Conservation (phyloP, 2,113 vertebrate genomes). For the Ammodytes dubius region DNA sequence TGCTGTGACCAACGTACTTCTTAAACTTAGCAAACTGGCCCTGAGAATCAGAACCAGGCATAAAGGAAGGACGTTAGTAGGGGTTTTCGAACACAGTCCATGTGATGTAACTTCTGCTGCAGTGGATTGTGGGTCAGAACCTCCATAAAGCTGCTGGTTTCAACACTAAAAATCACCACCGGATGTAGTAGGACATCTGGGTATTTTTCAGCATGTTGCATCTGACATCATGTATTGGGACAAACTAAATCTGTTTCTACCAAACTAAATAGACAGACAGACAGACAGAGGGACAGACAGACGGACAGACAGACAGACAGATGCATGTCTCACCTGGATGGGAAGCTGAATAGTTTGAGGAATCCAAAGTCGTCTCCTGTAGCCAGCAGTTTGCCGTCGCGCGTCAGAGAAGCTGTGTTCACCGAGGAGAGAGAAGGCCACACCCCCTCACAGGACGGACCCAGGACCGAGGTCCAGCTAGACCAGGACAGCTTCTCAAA, state of each 20-base stretch:
- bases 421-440: constrained; percentile 93
- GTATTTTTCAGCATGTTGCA: too few relatives aligned
- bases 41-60: constrained; percentile 81
- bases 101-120: too few relatives aligned
- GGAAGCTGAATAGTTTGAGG: constrained; percentile 96
- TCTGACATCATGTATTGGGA: too few relatives aligned
- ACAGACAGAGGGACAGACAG: constrained; percentile 57
- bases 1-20: constrained; percentile 96
- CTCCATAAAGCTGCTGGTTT: too few relatives aligned
- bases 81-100: too few relatives aligned
- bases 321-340: constrained; percentile 87
- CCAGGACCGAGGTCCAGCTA: constrained; percentile 95
- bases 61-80: too few relatives aligned
- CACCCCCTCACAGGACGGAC: constrained; percentile 93
- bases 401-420: constrained; percentile 92
- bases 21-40: constrained; percentile 94
- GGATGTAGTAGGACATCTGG: too few relatives aligned
- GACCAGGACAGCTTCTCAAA: constrained; percentile 97
- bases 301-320: not conserved
- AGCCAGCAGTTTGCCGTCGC: constrained; percentile 90
- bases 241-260: too few relatives aligned
- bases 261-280: too few relatives aligned
- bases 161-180: too few relatives aligned
- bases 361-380: constrained; percentile 97
- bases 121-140: too few relatives aligned